Evolutionary conservation across 2,797 vertebrate species (phyloP), one percentile per base, ranked within the genome.

Genomic region (Melanotaenia trifasciata): DNA sequence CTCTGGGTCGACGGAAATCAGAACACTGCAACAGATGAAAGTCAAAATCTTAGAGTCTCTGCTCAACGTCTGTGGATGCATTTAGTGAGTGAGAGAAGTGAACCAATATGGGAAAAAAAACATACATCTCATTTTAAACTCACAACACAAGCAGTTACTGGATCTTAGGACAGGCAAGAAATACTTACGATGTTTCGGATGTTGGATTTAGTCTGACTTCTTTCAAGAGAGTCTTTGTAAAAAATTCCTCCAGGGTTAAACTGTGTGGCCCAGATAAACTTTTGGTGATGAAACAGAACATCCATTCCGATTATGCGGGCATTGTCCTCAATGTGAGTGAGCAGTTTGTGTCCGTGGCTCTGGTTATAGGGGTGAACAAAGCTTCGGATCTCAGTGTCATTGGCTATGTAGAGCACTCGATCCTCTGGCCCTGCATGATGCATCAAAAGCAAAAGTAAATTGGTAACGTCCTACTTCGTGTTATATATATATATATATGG

Each of bases 341-440:
- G 96, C 87, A 98, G 94, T 94, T 96, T 97, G 93, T 96, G 96
- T 92, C 94, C 96, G 28, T 94, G 95, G 94, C 96, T 99, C 95
- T 98, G 96, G 96, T 99, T 98, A 95, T 98, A 99, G 76, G 98
- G 98, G 95, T 98, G 96, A 95, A 97, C 95, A 96, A 99, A 99
- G 96, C 97, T 97, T 94, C 96, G 95, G 96, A 99, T 98, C 95
- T 99, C 97, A 94, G 98, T 99, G 90, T 99, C 97, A 95, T 99
- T 99, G 91, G 98, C 96, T 90, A 99, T 96, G 96, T 98, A 99
- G 95, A 99, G 96, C 94, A 98, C 96, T 94, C 97, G 96, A 92
- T 99, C 97, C 94, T 99, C 97, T 93, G 97, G 96, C 94, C 98
- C 98, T 99, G 96, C 87, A 90, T 32, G 3, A 57, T 54, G 20